Evolutionary conservation across 2,888 invertebrate species (phyloP), one percentile per base, ranked within the genome.

Genomic region (Apotomis betuletana): DNA sequence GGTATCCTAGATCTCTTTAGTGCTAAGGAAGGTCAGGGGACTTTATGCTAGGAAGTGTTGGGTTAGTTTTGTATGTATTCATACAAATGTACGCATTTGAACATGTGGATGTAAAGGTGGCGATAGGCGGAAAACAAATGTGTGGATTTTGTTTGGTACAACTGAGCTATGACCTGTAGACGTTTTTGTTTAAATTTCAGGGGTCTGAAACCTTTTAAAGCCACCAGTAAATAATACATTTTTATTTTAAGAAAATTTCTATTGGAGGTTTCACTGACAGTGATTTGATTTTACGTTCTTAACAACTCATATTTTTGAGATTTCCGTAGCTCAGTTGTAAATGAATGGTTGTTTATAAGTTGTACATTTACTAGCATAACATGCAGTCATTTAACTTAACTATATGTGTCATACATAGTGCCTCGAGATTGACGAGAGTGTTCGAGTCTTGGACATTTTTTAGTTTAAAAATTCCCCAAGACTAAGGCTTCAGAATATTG

Each of bases 361-460:
- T 72, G 72, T 72, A 72, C 15, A 72, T 68, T 72, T 72, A 72
- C 58, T 72, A 72, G 72, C 41, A 49, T 72, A 72, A 68, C 71
- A 57, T 67, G 10, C 51, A 72, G 72, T 72, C 72, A 72, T 63
- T 72, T 72, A 67, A 71, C 61, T 67, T 67, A 71, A 71, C 51
- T 58, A 71, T 54, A 67, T 63, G 72, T 74, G 70, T 70, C 64
- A 67, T 74, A 76, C 51, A 69, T 70, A 60, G 76, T 76, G 77
- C 77, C 82, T 82, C 77, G 79, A 78, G 72, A 78, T 78, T 81
- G 85, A 75, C n/a, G 54, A 27, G 54, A n/a, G 70, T 77, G 76
- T 74, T 76, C 75, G 67, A 75, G 75, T 82, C 84, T 90, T 90
- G 77, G 79, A 84, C 78, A 77, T 87, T 89, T 27, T 90, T 89